phyloP scores from a whole-genome alignment of 2,888 invertebrate species.

The Deladenus siricidicola region DNA sequence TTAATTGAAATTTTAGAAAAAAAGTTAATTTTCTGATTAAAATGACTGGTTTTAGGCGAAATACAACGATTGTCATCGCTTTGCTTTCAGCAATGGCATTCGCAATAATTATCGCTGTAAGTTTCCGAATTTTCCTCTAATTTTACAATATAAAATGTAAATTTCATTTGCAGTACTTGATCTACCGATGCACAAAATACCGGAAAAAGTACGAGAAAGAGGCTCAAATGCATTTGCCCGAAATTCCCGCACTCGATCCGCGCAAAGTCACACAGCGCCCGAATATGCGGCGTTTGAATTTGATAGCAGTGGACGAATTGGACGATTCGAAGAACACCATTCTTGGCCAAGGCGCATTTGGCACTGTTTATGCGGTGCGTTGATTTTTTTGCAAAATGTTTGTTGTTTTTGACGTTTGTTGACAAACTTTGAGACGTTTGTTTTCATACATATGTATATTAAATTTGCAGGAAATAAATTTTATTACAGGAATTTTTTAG shows the following conservation, averaged over 20 bases:
- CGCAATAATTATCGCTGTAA: slow-evolving; percentile 20
- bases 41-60: slow-evolving; percentile 13
- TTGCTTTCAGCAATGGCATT: slow-evolving; percentile 15
- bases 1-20: too few species aligned
- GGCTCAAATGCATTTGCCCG: slow-evolving; percentile 25
- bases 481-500: slow-evolving; percentile 17
- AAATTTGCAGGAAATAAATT: not conserved
- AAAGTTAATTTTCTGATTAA: too few species aligned
- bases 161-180: slow-evolving; percentile 26
- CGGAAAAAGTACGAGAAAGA: slow-evolving; percentile 33
- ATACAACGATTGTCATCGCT: slow-evolving; percentile 6
- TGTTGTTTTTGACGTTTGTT: too few species aligned
- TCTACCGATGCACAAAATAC: slow-evolving; percentile 28
- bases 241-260: slow-evolving; percentile 30
- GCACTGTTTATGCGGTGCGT: slow-evolving; percentile 42
- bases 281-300: slow-evolving; percentile 40
- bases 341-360: slow-evolving; percentile 49
- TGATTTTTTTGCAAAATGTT: too few species aligned
- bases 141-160: too few species aligned
- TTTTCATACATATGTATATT: too few species aligned
- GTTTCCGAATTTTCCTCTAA: too few species aligned
- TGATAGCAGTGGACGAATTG: slow-evolving; percentile 42
- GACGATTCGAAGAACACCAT: slow-evolving; percentile 24
- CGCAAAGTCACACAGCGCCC: slow-evolving; percentile 28
- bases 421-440: too few species aligned